phyloP scores from a whole-genome alignment of 1,140 invertebrate genomes.

The Bombus picipes region DNA sequence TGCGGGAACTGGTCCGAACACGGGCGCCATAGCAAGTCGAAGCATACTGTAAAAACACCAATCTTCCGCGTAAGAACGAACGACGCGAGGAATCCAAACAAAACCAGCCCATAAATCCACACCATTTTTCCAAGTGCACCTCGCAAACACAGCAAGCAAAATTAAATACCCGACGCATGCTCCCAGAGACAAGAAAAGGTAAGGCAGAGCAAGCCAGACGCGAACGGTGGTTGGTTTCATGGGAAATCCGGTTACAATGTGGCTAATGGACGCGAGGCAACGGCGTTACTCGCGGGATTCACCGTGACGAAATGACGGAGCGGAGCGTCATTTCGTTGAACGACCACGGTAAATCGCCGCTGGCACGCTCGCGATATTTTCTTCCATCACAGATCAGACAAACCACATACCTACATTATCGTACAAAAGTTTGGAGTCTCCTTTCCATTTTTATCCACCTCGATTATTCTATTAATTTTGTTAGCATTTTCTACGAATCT shows the following conservation, averaged over 20 bases:
- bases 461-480: no score
- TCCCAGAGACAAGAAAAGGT: background rate
- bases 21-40: background rate
- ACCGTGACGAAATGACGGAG: slow-evolving; percentile 43
- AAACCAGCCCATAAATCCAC: slow-evolving; percentile 4
- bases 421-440: background rate
- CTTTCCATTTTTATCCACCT: background rate
- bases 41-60: background rate
- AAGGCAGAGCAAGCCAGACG: background rate
- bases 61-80: background rate
- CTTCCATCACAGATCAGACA: background rate
- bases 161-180: slow-evolving; percentile 40
- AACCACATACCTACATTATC: background rate
- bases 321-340: slow-evolving; percentile 33
- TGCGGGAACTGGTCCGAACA: background rate
- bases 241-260: slow-evolving; percentile 34
- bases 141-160: slow-evolving; percentile 11
- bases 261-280: slow-evolving; percentile 4
- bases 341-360: slow-evolving; percentile 15
- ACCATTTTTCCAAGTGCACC: background rate
- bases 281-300: slow-evolving; percentile 6
- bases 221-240: slow-evolving; percentile 15
- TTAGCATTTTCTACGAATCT: background rate
- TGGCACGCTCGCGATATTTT: background rate
- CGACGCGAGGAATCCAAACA: background rate